phyloP scores from a whole-genome alignment of 2,113 vertebrate species.

The Aptenodytes patagonicus region DNA sequence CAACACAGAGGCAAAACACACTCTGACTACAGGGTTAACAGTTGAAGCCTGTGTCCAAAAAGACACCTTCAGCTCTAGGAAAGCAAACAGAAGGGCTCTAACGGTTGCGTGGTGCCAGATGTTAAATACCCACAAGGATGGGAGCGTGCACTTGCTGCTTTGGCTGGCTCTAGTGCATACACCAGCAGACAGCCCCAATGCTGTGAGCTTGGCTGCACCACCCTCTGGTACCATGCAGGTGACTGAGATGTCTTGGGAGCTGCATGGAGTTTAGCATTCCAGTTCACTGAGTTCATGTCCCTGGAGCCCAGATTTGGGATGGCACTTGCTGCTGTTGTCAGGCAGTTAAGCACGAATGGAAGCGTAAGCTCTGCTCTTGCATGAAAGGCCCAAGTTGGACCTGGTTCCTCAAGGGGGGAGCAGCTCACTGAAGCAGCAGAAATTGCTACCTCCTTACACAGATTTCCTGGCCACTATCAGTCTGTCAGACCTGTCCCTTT shows the following conservation, averaged over 20 bases:
- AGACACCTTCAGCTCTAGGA: not conserved
- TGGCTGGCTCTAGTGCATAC: not conserved
- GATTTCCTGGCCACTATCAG: not conserved
- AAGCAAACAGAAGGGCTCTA: not conserved
- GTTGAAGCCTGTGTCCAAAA: not conserved
- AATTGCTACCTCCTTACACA: not conserved
- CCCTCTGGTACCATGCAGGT: not conserved
- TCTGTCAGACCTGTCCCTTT: not conserved
- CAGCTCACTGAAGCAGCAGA: not conserved
- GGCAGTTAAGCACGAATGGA: not conserved
- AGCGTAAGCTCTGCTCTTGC: not conserved
- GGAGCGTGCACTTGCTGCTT: not conserved
- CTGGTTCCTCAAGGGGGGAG: not conserved
- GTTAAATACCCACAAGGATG: not conserved
- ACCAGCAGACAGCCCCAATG: not conserved
- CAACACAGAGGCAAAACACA: accelerated
- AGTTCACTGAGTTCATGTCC: not conserved
- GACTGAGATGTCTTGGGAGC: not conserved
- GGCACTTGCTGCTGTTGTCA: accelerated
- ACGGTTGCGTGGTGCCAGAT: not conserved
- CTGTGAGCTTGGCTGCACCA: not conserved
- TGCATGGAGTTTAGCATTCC: not conserved
- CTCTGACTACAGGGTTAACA: not conserved
- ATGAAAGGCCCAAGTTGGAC: not conserved
- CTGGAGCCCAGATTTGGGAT: not conserved